These are phyloP conservation scores for Galerucella nymphaeae DNA, from an alignment of 2,888 invertebrate species.

Conservation along the genomic window DNA sequence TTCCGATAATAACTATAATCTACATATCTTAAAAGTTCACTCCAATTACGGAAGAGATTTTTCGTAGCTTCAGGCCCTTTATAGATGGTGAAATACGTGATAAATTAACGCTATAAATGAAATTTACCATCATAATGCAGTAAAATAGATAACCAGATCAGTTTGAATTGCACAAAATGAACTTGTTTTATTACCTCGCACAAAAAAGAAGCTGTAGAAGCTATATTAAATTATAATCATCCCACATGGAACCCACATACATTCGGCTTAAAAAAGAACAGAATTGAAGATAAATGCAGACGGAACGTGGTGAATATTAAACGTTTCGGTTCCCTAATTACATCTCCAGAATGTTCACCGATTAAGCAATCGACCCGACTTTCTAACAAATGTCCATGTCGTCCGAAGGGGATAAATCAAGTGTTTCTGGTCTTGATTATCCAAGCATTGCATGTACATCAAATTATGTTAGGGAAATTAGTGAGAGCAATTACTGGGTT, in stretches of 20 bases:
- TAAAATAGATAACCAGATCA: conserved; percentile 1
- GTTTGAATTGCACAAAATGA: background rate
- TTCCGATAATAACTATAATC: no score
- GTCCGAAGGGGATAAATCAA: background rate
- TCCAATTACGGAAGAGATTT: no score
- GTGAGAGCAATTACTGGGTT: background rate
- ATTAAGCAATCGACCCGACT: background rate
- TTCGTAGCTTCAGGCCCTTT: background rate
- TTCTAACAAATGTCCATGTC: background rate
- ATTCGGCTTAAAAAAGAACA: background rate
- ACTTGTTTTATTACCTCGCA: background rate
- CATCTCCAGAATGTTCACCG: conserved; percentile 1
- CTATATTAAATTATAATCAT: background rate
- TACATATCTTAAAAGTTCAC: no score
- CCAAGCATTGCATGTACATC: no score
- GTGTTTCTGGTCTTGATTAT: background rate
- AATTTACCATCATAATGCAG: background rate
- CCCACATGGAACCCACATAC: background rate
- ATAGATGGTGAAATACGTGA: background rate
- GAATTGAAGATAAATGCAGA: background rate
- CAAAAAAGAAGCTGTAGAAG: background rate
- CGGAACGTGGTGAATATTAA: conserved; percentile 3
- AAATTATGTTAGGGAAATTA: background rate
- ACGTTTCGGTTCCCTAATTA: background rate
- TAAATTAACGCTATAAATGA: background rate